Conservation (phyloP, 2,113 vertebrate genomes). For the Planiliza haematocheilus region DNA sequence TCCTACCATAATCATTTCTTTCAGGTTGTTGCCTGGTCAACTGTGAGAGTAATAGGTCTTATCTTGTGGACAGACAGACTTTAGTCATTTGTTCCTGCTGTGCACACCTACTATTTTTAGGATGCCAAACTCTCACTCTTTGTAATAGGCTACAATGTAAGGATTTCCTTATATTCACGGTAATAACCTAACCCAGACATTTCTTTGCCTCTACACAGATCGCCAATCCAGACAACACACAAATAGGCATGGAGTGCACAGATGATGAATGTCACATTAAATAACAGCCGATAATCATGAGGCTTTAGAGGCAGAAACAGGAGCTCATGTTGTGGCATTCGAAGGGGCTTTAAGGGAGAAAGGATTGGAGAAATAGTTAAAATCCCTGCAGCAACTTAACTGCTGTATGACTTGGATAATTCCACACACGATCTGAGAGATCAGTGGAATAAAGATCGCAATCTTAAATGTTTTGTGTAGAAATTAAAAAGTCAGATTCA, state of each 20-base stretch:
- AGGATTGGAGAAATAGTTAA: slow-evolving; percentile 26
- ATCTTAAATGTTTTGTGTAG: not conserved
- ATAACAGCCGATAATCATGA: not conserved
- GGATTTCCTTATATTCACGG: slow-evolving; percentile 73
- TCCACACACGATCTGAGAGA: slow-evolving; percentile 37
- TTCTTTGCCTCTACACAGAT: not conserved
- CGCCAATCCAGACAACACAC: slow-evolving; percentile 28
- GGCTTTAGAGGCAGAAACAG: too few species aligned
- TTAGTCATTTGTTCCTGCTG: slow-evolving; percentile 4
- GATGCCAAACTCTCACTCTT: slow-evolving; percentile 45
- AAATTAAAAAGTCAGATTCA: too few species aligned
- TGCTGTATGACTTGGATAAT: slow-evolving; percentile 51
- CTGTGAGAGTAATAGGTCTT: slow-evolving; percentile 6
- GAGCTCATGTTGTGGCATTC: slow-evolving; percentile 40
- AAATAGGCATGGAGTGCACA: not conserved
- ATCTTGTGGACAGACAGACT: not conserved
- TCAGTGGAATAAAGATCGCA: slow-evolving; percentile 28
- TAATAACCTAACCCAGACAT: slow-evolving; percentile 13
- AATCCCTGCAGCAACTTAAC: slow-evolving; percentile 57
- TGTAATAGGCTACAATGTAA: slow-evolving; percentile 72
- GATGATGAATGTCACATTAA: not conserved
- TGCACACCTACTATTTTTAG: slow-evolving; percentile 58
- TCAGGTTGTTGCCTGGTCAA: not conserved
- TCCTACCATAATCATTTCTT: not conserved
- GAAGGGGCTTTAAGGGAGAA: slow-evolving; percentile 63